Conservation (phyloP, 92 coral and sea anemone genomes). For the Phenganax subtilis region DNA sequence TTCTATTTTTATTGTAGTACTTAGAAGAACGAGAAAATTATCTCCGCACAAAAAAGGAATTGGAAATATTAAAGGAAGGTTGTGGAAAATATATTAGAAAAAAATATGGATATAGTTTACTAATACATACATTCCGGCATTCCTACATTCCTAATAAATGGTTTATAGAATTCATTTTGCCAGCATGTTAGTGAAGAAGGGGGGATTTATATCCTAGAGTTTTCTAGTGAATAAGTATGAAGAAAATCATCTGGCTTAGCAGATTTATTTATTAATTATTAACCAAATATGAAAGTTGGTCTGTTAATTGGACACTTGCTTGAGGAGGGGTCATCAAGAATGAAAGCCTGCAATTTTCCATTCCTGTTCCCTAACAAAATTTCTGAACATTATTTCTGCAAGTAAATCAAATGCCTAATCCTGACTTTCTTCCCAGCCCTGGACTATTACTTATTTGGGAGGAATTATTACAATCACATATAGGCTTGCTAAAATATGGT, state of each 20-base stretch:
- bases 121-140: not conserved
- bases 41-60: constrained; percentile 72
- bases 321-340: not conserved
- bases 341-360: not conserved
- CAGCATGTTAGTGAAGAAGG: not conserved
- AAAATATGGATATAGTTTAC: not conserved
- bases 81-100: not conserved
- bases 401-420: not conserved
- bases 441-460: too few relatives aligned
- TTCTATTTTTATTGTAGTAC: constrained; percentile 52
- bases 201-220: constrained; percentile 8
- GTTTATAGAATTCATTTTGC: not conserved
- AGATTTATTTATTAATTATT: constrained; percentile 14
- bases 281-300: constrained; percentile 3
- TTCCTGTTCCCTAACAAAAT: not conserved
- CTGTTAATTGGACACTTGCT: not conserved
- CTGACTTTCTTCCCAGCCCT: too few relatives aligned
- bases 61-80: constrained; percentile 89
- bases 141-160: not conserved
- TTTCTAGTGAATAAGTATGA: constrained; percentile 4
- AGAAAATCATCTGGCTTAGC: constrained; percentile 14
- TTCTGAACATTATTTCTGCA: not conserved
- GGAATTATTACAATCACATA: too few relatives aligned
- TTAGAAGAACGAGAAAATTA: constrained; percentile 70
- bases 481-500: too few relatives aligned